Base-by-base conservation (phyloP, 2,888 invertebrate genomes). In the Dimorphilus gyrociliatus region DNA sequence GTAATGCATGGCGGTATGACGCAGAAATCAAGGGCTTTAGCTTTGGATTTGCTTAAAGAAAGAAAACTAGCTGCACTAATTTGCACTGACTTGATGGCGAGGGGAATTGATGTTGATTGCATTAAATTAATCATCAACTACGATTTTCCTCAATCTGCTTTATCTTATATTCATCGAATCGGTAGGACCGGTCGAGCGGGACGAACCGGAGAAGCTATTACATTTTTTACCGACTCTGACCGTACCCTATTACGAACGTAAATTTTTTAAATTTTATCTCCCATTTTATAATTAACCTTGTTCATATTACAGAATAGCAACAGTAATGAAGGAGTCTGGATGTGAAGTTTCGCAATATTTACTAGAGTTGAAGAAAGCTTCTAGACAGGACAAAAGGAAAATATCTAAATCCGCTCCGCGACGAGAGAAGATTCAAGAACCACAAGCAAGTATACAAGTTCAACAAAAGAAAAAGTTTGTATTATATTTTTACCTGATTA, bases 91-190 rank as follows among this genome's bases (percentile, higher is more conserved):
- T 69, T 97, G 41, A 79, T 94, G 81, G 81, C 85, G 0, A 74
- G 94, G 42, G 94, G 94, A 41, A 80, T 94, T 39, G 94, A 94
- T 67, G 88, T 94, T 63, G 82, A 82, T 50, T 86, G 86, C 1
- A 85, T 97, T 27, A 88, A 85, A 67, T 69, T 94, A 17, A 90
- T 97, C 18, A 70, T 97, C 41, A 97, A 97, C 68, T 97, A 88
- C 58, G 94, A 97, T 67, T 85, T 94, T 61, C 94, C 94, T 13
- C 51, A 47, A 38, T 57, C 49, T 38, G 51, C 60, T 23, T 45
- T 59, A 33, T 50, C 50, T 30, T 60, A 60, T 39, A 57, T 61
- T 10, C 60, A 60, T 38, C 46, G 57, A 36, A 53, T 61, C 38
- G 84, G 85, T 16, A 71, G 86, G 36, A 88, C 92, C 0, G 94